These are phyloP conservation scores for Neocrepidodera transversa DNA, from an alignment of 2,888 invertebrate genomes.

Conservation along the genomic window DNA sequence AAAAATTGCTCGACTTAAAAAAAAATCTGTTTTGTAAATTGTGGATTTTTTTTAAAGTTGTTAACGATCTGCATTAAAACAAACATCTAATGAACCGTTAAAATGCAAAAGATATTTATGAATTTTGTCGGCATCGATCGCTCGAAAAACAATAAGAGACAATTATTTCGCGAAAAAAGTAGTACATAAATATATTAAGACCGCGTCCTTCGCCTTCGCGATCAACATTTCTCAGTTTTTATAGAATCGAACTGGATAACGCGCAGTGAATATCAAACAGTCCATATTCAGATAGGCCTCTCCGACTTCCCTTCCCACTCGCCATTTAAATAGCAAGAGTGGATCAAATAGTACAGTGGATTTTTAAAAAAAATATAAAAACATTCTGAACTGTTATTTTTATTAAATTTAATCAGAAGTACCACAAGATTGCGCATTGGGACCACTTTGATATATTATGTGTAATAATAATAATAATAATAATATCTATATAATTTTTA, in stretches of 20 bases:
- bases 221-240: conserved; percentile 45
- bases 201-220: conserved; percentile 35
- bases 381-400: no score
- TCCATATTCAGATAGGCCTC: conserved; percentile 47
- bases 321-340: conserved; percentile 45
- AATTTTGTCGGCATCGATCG: conserved; percentile 26
- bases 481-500: no score
- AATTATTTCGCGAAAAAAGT: conserved; percentile 36
- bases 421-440: no score
- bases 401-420: no score
- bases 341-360: conserved; percentile 41
- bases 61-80: no score
- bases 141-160: conserved; percentile 36
- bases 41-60: no score
- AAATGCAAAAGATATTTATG: conserved; percentile 38
- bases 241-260: conserved; percentile 43
- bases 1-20: no score
- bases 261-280: conserved; percentile 44
- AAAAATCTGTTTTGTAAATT: no score
- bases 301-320: conserved; percentile 37
- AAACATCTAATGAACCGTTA: no score
- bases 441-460: no score
- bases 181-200: conserved; percentile 35
- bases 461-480: no score
- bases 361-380: not conserved